phyloP scores from a whole-genome alignment of 2,113 vertebrate genomes.

The Arizona elegans region DNA sequence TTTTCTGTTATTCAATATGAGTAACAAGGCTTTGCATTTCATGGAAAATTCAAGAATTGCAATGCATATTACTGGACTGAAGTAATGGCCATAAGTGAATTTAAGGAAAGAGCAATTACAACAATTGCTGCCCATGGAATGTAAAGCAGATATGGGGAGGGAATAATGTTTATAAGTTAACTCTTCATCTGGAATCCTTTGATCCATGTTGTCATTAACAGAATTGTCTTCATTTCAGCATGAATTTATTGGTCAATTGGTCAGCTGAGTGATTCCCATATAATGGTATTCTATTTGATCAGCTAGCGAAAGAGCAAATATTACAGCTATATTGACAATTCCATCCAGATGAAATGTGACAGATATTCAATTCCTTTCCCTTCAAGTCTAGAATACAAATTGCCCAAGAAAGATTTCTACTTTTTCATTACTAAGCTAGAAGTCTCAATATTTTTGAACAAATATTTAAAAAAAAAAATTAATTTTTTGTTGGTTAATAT shows the following conservation, averaged over 20 bases:
- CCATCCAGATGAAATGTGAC: slow-evolving; percentile 18
- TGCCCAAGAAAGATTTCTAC: background rate
- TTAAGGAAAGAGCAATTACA: background rate
- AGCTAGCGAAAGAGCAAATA: slow-evolving; percentile 45
- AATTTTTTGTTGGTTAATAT: no score
- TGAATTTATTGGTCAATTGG: slow-evolving; percentile 50
- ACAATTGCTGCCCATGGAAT: background rate
- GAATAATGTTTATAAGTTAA: background rate
- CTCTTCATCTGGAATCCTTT: background rate
- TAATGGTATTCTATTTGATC: slow-evolving; percentile 19
- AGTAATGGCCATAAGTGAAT: background rate
- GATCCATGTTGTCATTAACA: background rate
- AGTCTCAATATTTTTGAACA: background rate
- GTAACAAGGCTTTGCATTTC: background rate
- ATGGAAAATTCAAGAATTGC: background rate
- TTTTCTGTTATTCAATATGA: background rate
- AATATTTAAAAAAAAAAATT: background rate
- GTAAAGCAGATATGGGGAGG: background rate
- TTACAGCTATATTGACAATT: slow-evolving; percentile 9
- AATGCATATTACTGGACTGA: background rate
- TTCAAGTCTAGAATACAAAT: slow-evolving; percentile 6
- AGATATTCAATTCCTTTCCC: slow-evolving; percentile 20
- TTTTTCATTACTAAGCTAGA: background rate
- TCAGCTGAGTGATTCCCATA: slow-evolving; percentile 24
- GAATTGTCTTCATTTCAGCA: slow-evolving; percentile 32